Evolutionary conservation across 2,113 vertebrate species (phyloP).

Genomic region (Galbula dea): DNA sequence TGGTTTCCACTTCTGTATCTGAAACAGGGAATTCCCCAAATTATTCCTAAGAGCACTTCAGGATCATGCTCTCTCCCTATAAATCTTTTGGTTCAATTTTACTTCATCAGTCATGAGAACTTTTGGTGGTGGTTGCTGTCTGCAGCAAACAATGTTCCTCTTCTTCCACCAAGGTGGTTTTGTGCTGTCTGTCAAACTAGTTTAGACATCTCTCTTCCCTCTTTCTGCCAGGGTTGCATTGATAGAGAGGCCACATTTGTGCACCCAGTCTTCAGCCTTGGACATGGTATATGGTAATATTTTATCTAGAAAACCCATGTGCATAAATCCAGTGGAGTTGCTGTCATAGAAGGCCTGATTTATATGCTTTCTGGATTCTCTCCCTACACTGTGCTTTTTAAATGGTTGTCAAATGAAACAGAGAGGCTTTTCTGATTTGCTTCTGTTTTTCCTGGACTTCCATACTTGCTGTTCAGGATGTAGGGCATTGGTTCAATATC

Average conservation of each 20-base stretch:
- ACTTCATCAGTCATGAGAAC: background rate
- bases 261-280: background rate
- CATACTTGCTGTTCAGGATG: background rate
- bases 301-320: background rate
- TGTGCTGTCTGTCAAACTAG: background rate
- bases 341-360: background rate
- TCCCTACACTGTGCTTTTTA: background rate
- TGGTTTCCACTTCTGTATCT: background rate
- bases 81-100: constrained; percentile 3
- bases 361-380: background rate
- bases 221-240: background rate
- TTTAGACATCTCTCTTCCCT: background rate
- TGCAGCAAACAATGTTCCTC: background rate
- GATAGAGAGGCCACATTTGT: background rate
- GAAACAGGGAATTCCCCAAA: constrained; percentile 20
- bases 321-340: background rate
- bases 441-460: background rate
- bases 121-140: background rate
- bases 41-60: background rate
- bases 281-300: background rate
- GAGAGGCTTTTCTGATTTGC: background rate
- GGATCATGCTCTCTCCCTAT: background rate
- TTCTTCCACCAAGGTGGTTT: background rate
- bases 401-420: background rate
- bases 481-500: background rate